A percentile compares a stretch with the other conserved stretches of the same genome.
Evolutionary conservation across 2,113 vertebrate genomes (phyloP).

Genomic region (Melospiza georgiana): DNA sequence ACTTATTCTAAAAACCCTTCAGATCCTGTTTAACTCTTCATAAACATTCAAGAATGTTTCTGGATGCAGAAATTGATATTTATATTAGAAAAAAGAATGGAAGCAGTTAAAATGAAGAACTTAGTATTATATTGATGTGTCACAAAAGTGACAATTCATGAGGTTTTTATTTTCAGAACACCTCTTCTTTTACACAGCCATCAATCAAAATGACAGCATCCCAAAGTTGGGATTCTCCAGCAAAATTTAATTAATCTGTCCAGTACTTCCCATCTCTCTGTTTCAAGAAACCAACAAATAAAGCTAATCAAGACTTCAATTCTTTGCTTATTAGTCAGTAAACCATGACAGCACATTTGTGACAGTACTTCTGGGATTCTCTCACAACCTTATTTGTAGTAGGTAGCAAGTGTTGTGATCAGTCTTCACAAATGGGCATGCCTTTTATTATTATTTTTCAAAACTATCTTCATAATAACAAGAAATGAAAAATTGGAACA

Average conservation of each 20-base stretch:
- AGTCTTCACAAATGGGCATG: neutral
- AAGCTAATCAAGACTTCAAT: conserved; percentile 91
- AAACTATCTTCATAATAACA: neutral
- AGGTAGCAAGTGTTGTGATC: neutral
- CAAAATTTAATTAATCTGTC: conserved; percentile 92
- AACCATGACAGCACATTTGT: conserved; percentile 58
- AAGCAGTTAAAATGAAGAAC: conserved; percentile 40
- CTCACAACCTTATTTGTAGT: conserved; percentile 40
- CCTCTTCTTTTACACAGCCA: conserved; percentile 75
- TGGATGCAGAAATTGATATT: neutral
- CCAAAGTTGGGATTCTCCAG: conserved; percentile 82
- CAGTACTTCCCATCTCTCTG: conserved; percentile 83
- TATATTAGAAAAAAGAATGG: conserved; percentile 12
- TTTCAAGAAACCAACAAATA: conserved; percentile 92
- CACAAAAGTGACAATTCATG: conserved; percentile 21
- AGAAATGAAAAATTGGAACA: neutral
- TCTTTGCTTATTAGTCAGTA: conserved; percentile 88
- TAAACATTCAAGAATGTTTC: neutral
- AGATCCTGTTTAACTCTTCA: neutral
- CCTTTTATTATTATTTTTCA: neutral
- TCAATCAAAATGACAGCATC: conserved; percentile 88
- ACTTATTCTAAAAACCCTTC: neutral
- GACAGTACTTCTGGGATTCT: conserved; percentile 29
- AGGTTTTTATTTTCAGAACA: conserved; percentile 4
- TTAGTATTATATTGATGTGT: conserved; percentile 37